Percentiles rank a stretch among this genome's conserved stretches.
These are phyloP conservation scores for Electrona antarctica DNA, from an alignment of 2,113 vertebrate genomes.

Conservation along the genomic window DNA sequence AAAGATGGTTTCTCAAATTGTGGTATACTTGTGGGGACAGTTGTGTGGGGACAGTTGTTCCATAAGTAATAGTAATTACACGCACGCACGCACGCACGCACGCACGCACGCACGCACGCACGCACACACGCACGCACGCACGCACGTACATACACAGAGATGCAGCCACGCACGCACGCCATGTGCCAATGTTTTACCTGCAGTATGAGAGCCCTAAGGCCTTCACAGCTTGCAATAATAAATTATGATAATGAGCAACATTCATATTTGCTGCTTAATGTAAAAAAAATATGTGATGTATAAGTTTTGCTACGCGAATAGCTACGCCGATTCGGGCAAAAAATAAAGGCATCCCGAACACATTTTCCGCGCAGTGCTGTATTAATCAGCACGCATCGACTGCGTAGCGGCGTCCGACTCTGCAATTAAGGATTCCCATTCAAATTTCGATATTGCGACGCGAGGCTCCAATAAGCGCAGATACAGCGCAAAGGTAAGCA, in stretches of 20 bases:
- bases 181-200: no score
- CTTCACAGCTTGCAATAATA: background rate
- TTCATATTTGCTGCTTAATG: background rate
- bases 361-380: slow-evolving; percentile 28
- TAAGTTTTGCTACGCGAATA: slow-evolving; percentile 14
- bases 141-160: background rate
- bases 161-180: background rate
- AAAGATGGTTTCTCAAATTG: background rate
- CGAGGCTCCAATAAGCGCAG: slow-evolving; percentile 50
- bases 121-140: background rate
- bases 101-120: slow-evolving; percentile 19
- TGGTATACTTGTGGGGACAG: no score
- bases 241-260: background rate
- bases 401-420: slow-evolving; percentile 33
- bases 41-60: no score
- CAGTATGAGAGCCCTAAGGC: no score
- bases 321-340: background rate
- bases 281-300: background rate
- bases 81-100: slow-evolving; percentile 7
- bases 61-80: background rate
- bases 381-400: slow-evolving; percentile 62
- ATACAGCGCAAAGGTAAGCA: slow-evolving; percentile 76
- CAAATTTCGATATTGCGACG: slow-evolving; percentile 64
- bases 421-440: slow-evolving; percentile 73
- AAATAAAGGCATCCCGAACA: background rate